Percentiles rank a stretch among this genome's conserved stretches.
Conservation (phyloP, 1,140 invertebrate species). For the Papilio polytes region DNA sequence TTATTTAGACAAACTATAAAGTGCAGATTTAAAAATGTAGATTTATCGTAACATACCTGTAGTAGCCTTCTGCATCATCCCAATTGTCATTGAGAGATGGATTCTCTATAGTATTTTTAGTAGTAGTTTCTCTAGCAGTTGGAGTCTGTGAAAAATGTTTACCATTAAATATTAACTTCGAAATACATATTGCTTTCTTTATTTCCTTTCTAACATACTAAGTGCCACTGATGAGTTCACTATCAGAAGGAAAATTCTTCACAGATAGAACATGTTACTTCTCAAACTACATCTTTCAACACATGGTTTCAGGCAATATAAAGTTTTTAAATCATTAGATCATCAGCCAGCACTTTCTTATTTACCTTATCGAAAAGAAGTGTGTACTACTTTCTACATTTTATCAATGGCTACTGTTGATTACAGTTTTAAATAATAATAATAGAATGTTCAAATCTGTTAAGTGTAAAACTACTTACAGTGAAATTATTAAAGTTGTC, state of each 20-base stretch:
- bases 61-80: conserved; percentile 99
- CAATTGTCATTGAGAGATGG: conserved; percentile 98
- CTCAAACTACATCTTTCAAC: too few species aligned
- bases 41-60: conserved; percentile 78
- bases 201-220: neutral
- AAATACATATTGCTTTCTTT: neutral
- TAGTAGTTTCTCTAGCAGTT: conserved; percentile 89
- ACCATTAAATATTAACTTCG: neutral
- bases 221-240: too few species aligned
- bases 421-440: too few species aligned
- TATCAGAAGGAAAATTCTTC: too few species aligned
- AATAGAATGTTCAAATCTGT: neutral
- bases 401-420: too few species aligned
- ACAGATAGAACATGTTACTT: too few species aligned
- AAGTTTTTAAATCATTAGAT: too few species aligned
- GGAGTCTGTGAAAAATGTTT: conserved; percentile 84
- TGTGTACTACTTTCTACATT: too few species aligned
- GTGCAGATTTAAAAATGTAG: neutral
- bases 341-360: too few species aligned
- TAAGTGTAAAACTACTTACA: conserved; percentile 85
- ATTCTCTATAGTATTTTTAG: conserved; percentile 91
- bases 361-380: too few species aligned
- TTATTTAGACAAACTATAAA: too few species aligned
- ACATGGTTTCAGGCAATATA: too few species aligned
- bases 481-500: conserved; percentile 94